Base-by-base conservation (phyloP, 1,140 invertebrate genomes). In the Homalodisca vitripennis region DNA sequence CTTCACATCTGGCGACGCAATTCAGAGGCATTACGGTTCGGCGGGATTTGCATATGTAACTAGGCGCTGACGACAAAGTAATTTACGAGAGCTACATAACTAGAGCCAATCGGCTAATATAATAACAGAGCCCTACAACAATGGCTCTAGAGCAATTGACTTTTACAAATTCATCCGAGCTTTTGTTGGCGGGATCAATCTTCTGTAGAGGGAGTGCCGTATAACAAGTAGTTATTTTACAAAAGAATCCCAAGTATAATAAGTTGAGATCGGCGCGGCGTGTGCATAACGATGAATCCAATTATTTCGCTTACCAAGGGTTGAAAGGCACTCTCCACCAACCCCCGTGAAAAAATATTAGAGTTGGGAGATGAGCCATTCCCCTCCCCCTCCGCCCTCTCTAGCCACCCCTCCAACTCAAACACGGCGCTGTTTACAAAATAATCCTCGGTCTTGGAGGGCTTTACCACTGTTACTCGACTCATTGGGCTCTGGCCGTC, bases 41-140 rank as follows among this genome's bases (percentile, higher is more conserved):
- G 22, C 29, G n/a, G 55, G 55, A 27, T 60, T 60, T 60, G 55
- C 55, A 60, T 60, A 60, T 60, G 26, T 60, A 60, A 60, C 55
- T 3, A 60, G 48, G 55, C 55, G 29, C 55, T 60, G 14, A 60
- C 22, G 6, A 60, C 34, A 10, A 17, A 41, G 34, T 17, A 41
- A 6, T 6, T 6, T 41, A 17, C 34, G 34, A 41, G 34, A 17
- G 34, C 6, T 41, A 17, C 17, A 6, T 41, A 41, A 41, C 34
- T 41, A 41, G 34, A 41, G 34, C 34, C 34, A 41, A n/a, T n/a
- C n/a, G n/a, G n/a, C n/a, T n/a, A 41, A 41, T 41, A 41, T 41
- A 41, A 41, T 41, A 41, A 41, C 34, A 6, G n/a, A 41, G 6
- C 17, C 34, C 17, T 41, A 17, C 34, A 6, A 10, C 34, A 41